phyloP scores from a whole-genome alignment of 2,113 vertebrate genomes.

The Eleginops maclovinus region DNA sequence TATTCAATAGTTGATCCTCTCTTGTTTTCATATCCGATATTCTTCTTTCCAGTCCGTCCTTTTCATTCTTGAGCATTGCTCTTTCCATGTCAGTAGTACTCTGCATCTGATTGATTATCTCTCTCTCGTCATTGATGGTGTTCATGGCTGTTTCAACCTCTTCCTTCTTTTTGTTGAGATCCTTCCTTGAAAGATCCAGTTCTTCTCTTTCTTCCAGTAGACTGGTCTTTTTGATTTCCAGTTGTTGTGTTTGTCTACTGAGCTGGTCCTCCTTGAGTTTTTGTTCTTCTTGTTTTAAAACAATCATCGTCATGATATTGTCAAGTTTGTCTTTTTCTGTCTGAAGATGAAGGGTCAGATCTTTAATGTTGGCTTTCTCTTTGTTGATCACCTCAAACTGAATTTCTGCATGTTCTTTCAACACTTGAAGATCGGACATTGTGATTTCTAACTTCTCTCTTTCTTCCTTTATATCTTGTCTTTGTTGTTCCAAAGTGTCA shows the following conservation, averaged over 20 bases:
- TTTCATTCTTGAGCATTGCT: neutral
- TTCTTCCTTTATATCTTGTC: too few species aligned
- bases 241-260: neutral
- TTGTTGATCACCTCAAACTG: too few species aligned
- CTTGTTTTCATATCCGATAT: neutral
- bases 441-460: too few species aligned
- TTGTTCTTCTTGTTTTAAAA: constrained; percentile 8
- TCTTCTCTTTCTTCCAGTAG: neutral
- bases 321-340: too few species aligned
- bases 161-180: neutral
- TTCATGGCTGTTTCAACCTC: constrained; percentile 1
- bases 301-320: neutral
- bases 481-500: too few species aligned
- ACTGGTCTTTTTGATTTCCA: neutral
- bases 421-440: too few species aligned
- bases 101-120: constrained; percentile 15
- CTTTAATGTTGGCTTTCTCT: constrained; percentile 6
- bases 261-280: constrained; percentile 24
- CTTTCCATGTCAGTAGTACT: constrained; percentile 10
- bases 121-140: constrained; percentile 18
- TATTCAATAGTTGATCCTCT: neutral
- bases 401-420: too few species aligned
- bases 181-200: neutral
- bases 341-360: constrained; percentile 1
- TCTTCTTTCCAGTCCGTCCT: neutral